Conservation (phyloP, 2,113 vertebrate genomes). For the Salvelinus alpinus region DNA sequence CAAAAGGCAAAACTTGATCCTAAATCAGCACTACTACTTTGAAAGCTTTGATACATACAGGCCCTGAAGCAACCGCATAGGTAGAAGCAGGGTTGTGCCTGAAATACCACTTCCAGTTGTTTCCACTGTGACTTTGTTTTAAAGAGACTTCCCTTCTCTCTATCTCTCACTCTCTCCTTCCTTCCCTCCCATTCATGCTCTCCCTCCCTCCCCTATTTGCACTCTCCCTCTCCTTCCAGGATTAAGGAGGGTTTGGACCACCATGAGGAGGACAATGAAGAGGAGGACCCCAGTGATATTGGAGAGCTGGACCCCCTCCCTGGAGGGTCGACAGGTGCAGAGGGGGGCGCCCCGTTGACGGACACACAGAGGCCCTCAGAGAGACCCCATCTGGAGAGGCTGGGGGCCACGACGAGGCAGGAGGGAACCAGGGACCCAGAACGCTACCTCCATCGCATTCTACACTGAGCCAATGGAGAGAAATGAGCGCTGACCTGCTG, state of each 20-base stretch:
- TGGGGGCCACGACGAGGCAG: conserved; percentile 19
- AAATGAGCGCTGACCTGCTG: neutral
- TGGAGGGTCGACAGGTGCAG: conserved; percentile 16
- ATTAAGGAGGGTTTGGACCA: conserved; percentile 41
- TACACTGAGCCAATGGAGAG: conserved; percentile 52
- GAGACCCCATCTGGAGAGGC: conserved; percentile 10
- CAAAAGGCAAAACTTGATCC: no score
- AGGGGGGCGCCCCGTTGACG: neutral
- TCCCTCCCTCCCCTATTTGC: no score
- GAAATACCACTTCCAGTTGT: no score
- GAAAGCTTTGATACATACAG: neutral
- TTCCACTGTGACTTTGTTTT: no score
- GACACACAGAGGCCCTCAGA: conserved; percentile 1
- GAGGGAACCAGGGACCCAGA: conserved; percentile 56
- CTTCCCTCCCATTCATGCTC: no score
- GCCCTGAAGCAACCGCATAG: no score
- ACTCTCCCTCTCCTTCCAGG: conserved; percentile 39
- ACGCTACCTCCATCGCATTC: conserved; percentile 69
- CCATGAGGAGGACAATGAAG: conserved; percentile 17
- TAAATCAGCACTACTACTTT: no score
- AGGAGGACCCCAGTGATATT: conserved; percentile 10
- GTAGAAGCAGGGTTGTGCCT: no score
- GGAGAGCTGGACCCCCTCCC: neutral
- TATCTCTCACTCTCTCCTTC: neutral
- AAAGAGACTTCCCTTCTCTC: neutral